These are phyloP conservation scores for Galeopsomyia nigrocyanea DNA, from an alignment of 2,888 invertebrate species.

Conservation along the genomic window DNA sequence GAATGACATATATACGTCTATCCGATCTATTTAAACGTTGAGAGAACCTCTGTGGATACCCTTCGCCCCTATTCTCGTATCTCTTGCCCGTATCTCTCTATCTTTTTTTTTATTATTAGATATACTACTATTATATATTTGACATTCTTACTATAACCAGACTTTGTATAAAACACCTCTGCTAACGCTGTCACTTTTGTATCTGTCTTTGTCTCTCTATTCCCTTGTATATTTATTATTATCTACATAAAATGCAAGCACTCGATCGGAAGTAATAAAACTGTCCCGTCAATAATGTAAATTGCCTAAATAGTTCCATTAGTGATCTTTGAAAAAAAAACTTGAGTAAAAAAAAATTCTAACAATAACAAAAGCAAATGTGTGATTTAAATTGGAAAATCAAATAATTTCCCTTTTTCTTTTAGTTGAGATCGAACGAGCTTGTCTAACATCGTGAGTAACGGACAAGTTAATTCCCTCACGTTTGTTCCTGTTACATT, in stretches of 20 bases:
- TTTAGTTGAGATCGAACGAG: slow-evolving; percentile 47
- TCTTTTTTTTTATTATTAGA: slow-evolving; percentile 21
- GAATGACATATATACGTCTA: slow-evolving; percentile 33
- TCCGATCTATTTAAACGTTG: slow-evolving; percentile 22
- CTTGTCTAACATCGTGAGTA: slow-evolving; percentile 45
- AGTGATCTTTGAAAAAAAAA: no score
- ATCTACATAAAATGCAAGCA: no score
- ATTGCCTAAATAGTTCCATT: no score
- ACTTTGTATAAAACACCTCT: slow-evolving; percentile 43
- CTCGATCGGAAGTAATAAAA: no score
- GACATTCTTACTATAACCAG: slow-evolving; percentile 23
- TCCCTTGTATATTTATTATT: slow-evolving; percentile 26
- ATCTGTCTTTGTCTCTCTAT: slow-evolving; percentile 42
- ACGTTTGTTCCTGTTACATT: slow-evolving; percentile 18
- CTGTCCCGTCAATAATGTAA: no score
- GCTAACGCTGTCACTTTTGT: slow-evolving; percentile 46
- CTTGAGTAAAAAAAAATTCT: no score
- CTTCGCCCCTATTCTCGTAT: slow-evolving; percentile 30
- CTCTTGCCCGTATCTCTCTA: slow-evolving; percentile 1
- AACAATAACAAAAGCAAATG: no score
- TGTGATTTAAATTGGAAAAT: slow-evolving; percentile 1
- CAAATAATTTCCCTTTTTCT: slow-evolving; percentile 43
- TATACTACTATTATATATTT: slow-evolving; percentile 17
- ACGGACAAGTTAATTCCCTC: slow-evolving; percentile 27
- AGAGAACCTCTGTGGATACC: slow-evolving; percentile 27